phyloP scores from a whole-genome alignment of 2,797 vertebrate species.

The Acrossocheilus wenchowensis region DNA sequence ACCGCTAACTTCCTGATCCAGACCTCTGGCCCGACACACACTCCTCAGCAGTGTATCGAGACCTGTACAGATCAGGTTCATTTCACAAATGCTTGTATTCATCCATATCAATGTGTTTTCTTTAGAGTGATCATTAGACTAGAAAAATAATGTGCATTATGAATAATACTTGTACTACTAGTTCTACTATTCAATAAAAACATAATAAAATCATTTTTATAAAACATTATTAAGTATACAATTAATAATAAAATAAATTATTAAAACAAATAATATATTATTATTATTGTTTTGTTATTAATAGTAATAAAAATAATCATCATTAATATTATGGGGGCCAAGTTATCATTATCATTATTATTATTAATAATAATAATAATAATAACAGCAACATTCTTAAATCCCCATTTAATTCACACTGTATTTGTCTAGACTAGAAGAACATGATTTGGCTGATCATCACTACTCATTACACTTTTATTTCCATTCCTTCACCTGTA shows the following conservation, averaged over 20 bases:
- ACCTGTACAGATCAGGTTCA: conserved; percentile 93
- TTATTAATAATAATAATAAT: not conserved
- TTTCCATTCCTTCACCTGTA: not conserved
- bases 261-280: not conserved
- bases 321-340: too few relatives aligned
- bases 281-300: not conserved
- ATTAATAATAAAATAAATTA: not conserved
- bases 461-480: not conserved
- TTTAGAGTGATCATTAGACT: not conserved
- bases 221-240: not conserved
- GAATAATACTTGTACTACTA: not conserved
- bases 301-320: not conserved
- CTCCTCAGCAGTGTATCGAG: conserved; percentile 88
- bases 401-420: not conserved
- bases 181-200: not conserved
- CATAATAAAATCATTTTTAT: too few relatives aligned
- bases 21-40: conserved; percentile 85
- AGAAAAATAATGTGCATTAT: not conserved
- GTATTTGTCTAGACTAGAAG: not conserved
- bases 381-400: not conserved
- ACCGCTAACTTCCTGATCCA: conserved; percentile 79
- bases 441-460: not conserved
- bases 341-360: not conserved
- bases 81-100: conserved; percentile 33
- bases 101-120: not conserved